Base-by-base conservation (phyloP, 2,888 invertebrate species). In the Synergus japonicus region DNA sequence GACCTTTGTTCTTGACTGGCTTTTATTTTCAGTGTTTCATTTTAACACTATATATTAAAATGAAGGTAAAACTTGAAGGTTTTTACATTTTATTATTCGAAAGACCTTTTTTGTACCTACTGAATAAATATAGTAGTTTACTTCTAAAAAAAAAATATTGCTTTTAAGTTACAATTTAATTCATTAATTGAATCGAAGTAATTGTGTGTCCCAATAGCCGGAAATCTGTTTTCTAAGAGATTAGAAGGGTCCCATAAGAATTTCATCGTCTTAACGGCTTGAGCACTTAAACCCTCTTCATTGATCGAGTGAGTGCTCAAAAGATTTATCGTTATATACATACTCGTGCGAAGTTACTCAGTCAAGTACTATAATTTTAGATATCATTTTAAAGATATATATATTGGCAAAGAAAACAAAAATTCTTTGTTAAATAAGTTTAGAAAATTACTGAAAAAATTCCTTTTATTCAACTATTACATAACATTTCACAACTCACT, bases 201-300 rank as follows among this genome's bases (percentile, higher is more conserved):
- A 46, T n/a, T 46, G 3, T 22, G 22, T 44, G 43, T 18, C 13
- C 66, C 22, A 13, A 18, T 13, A 49, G 49, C 29, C 15, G 2
- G 22, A 8, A 69, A 46, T 15, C 69, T 22, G 4, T n/a, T 69
- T 69, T 15, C 46, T 49, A 29, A 69, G 22, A 69, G 69, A 49
- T 69, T 69, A 69, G 69, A 49, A 49, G 29, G 29, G 18, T 49
- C 69, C 69, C 29, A 46, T 49, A 69, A 69, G 69, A 69, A 69
- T 69, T 69, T 69, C 69, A 49, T 69, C 46, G 49, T 69, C 69
- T 29, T 49, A 18, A 46, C 69, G 29, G 4, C 69, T 69, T 69
- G 46, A 49, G 69, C 13, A 49, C 69, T 69, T 46, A 49, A 44
- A 69, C 22, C 15, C 46, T 15, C 46, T 69, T 29, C 46, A 69